Evolutionary conservation across 2,113 vertebrate genomes (phyloP).

Genomic region (Sinocyclocheilus maitianheensis): DNA sequence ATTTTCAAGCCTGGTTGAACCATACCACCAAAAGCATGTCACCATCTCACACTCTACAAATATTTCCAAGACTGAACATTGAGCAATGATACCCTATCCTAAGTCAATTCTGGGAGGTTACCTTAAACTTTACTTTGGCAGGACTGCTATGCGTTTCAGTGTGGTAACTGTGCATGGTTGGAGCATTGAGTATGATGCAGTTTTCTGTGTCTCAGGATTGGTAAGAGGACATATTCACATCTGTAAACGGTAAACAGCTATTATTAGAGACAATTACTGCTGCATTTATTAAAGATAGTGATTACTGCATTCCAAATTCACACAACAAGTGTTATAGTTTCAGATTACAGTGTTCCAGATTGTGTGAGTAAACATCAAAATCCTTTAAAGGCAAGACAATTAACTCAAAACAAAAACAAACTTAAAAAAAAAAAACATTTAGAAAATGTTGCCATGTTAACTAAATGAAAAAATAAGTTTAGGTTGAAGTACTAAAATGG

Average conservation of each 20-base stretch:
- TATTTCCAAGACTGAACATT: neutral
- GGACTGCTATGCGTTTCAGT: neutral
- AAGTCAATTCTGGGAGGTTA: neutral
- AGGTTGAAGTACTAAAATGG: neutral
- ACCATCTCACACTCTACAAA: neutral
- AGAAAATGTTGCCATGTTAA: neutral
- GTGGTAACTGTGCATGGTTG: neutral
- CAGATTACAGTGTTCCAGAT: neutral
- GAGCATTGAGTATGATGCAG: neutral
- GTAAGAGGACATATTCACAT: neutral
- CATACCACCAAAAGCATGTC: neutral
- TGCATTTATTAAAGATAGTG: neutral
- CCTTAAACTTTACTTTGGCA: neutral
- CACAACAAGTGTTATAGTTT: neutral
- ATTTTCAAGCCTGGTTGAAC: neutral
- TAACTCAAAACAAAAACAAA: neutral
- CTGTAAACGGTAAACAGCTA: neutral
- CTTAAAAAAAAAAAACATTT: no score
- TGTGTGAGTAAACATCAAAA: neutral
- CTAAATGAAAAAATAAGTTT: no score
- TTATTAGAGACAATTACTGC: neutral
- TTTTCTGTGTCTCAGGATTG: neutral
- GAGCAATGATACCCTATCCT: neutral
- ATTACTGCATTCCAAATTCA: neutral
- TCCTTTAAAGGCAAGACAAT: neutral